phyloP scores from a whole-genome alignment of 2,888 invertebrate genomes.

The Argyresthia albistria region DNA sequence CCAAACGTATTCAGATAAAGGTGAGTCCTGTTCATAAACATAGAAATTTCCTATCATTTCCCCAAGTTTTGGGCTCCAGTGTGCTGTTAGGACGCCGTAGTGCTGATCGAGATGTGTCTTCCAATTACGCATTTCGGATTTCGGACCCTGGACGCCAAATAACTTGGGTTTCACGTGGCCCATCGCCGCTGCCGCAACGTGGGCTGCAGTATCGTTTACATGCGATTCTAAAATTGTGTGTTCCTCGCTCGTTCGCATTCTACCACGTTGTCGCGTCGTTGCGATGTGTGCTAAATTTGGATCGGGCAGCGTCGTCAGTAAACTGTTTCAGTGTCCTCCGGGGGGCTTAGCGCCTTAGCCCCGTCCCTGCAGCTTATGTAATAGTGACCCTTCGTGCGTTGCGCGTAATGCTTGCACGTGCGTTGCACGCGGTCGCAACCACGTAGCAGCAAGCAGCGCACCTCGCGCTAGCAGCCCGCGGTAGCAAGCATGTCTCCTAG shows the following conservation, averaged over 20 bases:
- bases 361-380: conserved; percentile 51
- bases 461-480: conserved; percentile 24
- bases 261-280: conserved; percentile 5
- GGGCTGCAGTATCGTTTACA: conserved; percentile 57
- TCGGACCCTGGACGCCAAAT: conserved; percentile 19
- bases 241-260: too few relatives aligned
- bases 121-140: conserved; percentile 43
- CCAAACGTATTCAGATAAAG: conserved; percentile 34
- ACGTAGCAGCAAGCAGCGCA: conserved; percentile 45
- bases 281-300: conserved; percentile 61
- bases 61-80: too few relatives aligned
- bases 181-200: conserved; percentile 19
- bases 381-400: conserved; percentile 38
- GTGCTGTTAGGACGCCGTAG: not conserved
- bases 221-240: conserved; percentile 62
- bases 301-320: conserved; percentile 40
- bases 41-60: not conserved
- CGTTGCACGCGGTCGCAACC: conserved; percentile 54
- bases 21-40: conserved; percentile 26
- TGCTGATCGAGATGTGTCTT: not conserved
- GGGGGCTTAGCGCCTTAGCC: conserved; percentile 16
- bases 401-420: conserved; percentile 44
- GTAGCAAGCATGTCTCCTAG: conserved; percentile 63
- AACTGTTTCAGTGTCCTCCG: conserved; percentile 33
- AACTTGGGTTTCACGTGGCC: conserved; percentile 20